These are phyloP conservation scores for Autographa pulchrina DNA, from an alignment of 2,888 invertebrate genomes.

Conservation along the genomic window DNA sequence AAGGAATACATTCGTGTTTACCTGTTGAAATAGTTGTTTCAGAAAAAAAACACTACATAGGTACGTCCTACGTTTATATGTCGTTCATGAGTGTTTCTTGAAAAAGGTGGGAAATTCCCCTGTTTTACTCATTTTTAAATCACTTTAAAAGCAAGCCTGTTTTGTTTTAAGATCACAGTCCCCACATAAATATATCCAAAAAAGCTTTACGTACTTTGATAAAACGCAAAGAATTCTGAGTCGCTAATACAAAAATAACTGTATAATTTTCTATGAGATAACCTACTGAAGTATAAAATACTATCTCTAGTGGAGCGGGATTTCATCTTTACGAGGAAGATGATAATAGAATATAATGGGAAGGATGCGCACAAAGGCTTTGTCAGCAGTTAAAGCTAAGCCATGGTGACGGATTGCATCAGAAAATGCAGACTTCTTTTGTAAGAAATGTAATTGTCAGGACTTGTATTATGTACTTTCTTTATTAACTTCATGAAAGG, in stretches of 20 bases:
- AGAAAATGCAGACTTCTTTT: background rate
- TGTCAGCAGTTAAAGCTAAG: background rate
- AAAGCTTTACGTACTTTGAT: too few relatives aligned
- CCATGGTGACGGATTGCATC: background rate
- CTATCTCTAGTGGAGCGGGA: background rate
- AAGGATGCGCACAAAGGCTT: conserved; percentile 1
- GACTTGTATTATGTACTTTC: background rate
- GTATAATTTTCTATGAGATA: background rate
- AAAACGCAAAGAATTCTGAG: background rate
- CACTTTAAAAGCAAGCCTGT: too few relatives aligned
- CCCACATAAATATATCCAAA: too few relatives aligned
- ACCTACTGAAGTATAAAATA: background rate
- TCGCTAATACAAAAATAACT: background rate
- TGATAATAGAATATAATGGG: background rate
- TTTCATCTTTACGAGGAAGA: background rate
- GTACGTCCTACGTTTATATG: too few relatives aligned
- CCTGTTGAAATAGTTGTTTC: too few relatives aligned
- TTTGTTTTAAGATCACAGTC: too few relatives aligned
- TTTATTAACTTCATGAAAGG: too few relatives aligned
- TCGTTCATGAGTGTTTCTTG: too few relatives aligned
- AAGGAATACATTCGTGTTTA: too few relatives aligned
- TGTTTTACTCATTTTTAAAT: too few relatives aligned
- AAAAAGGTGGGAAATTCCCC: too few relatives aligned
- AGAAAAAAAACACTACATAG: too few relatives aligned
- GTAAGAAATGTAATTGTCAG: background rate